Evolutionary conservation across 1,140 invertebrate genomes (phyloP), one percentile per base, ranked within the genome.

Genomic region (Drosophila takahashii): DNA sequence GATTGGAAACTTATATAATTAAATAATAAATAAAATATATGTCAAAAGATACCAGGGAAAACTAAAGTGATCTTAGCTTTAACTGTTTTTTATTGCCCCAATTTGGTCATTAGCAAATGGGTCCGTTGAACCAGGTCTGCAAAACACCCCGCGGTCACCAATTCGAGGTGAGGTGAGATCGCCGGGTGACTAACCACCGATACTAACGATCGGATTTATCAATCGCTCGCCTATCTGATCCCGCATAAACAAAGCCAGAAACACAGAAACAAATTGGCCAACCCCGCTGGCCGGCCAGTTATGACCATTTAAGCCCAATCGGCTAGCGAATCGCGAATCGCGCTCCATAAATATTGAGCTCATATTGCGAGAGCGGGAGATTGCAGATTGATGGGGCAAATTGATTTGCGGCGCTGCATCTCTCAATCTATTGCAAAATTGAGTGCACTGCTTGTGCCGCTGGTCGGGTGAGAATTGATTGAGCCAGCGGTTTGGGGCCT

Each of bases 361-460:
- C 42, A 50, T 76, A 60, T 76, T 64, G 57, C 51, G 53, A 34
- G 37, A 32, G 48, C 37, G 13, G 27, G n/a, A n/a, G n/a, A n/a
- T n/a, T n/a, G n/a, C 5, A 53, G 57, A 74, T 79, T 60, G 67
- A 79, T 73, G 77, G 15, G 64, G 58, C 54, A 81, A 81, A 81
- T 81, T 81, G 78, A 81, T 76, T 77, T 81, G 78, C 78, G 36
- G 71, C 47, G 36, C 16, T 70, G 77, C 76, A 81, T 81, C 78
- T 77, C 74, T 77, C 62, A 77, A 77, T 77, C 73, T 65, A 75
- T 66, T 58, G 27, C 65, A 47, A 56, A 77, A 60, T 69, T 50
- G 50, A 58, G 60, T 56, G 52, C 47, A 44, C 29, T 22, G 22
- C 1, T 3, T 37, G 15, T 37, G 71, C 70, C 69, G 70, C 77